Evolutionary conservation across 2,888 invertebrate species (phyloP).

Genomic region (Mimumesa dahlbomi): DNA sequence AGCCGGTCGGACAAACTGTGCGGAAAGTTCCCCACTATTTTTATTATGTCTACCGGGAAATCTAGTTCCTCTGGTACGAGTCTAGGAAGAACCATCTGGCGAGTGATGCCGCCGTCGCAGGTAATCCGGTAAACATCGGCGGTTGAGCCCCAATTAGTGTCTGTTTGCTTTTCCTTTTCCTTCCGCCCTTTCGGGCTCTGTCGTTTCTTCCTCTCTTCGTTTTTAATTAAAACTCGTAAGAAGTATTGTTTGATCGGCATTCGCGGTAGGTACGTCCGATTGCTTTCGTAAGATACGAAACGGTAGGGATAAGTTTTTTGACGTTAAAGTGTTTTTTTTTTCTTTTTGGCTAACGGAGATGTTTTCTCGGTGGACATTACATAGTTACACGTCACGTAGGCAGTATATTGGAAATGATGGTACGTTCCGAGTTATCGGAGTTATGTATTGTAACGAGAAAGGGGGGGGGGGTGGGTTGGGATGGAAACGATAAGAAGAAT

Average conservation of each 20-base stretch:
- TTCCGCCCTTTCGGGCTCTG: slow-evolving; percentile 43
- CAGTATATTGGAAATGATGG: too few relatives aligned
- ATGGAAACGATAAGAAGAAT: slow-evolving; percentile 7
- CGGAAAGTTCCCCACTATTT: slow-evolving; percentile 67
- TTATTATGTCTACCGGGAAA: slow-evolving; percentile 77
- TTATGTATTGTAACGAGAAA: too few relatives aligned
- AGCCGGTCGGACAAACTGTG: slow-evolving; percentile 41
- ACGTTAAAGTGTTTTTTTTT: too few relatives aligned
- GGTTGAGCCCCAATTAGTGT: slow-evolving; percentile 71
- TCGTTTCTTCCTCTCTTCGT: slow-evolving; percentile 40
- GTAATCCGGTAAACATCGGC: slow-evolving; percentile 67
- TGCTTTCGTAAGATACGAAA: slow-evolving; percentile 18
- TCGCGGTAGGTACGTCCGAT: slow-evolving; percentile 9
- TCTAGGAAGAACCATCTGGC: slow-evolving; percentile 67
- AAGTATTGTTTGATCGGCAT: slow-evolving; percentile 31
- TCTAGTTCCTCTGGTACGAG: slow-evolving; percentile 64
- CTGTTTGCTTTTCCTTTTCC: slow-evolving; percentile 65
- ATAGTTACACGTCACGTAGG: too few relatives aligned
- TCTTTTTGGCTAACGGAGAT: too few relatives aligned
- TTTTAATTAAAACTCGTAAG: slow-evolving; percentile 61
- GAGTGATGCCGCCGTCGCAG: slow-evolving; percentile 50
- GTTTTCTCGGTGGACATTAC: too few relatives aligned
- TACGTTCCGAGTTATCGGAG: too few relatives aligned
- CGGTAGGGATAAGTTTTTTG: slow-evolving; percentile 7
- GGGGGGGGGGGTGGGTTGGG: background rate